phyloP scores from a whole-genome alignment of 2,888 invertebrate genomes.

The Taenaris catops region DNA sequence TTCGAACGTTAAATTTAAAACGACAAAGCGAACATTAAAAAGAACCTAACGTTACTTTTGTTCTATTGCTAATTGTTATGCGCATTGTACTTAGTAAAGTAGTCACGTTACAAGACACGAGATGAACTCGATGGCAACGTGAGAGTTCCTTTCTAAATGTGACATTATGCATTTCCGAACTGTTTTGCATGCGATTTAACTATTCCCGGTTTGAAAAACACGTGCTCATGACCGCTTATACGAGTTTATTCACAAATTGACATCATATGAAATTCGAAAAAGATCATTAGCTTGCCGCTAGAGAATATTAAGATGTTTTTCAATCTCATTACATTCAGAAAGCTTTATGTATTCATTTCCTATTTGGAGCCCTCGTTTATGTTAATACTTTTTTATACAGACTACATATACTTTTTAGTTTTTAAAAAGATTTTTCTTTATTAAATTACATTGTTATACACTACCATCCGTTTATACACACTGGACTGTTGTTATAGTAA shows the following conservation, averaged over 20 bases:
- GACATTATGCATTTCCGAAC: slow-evolving; percentile 39
- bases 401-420: no score
- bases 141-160: slow-evolving; percentile 45
- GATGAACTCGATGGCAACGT: slow-evolving; percentile 34
- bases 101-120: slow-evolving; percentile 56
- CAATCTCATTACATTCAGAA: slow-evolving; percentile 28
- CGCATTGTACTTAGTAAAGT: no score
- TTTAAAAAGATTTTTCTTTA: no score
- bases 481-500: no score
- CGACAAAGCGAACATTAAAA: no score
- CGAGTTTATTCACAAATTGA: slow-evolving; percentile 35
- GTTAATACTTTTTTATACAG: background rate
- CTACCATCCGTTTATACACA: no score
- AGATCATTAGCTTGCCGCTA: slow-evolving; percentile 32
- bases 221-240: slow-evolving; percentile 37
- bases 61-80: no score
- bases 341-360: slow-evolving; percentile 31
- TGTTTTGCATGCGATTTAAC: slow-evolving; percentile 38
- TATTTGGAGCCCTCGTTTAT: slow-evolving; percentile 9
- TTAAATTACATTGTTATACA: no score
- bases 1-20: background rate
- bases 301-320: slow-evolving; percentile 36
- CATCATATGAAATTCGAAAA: slow-evolving; percentile 43
- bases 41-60: no score
- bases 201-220: slow-evolving; percentile 28